Percentiles rank a stretch among this genome's conserved stretches.
phyloP scores from a whole-genome alignment of 2,888 invertebrate genomes.

The Colletes collaris region DNA sequence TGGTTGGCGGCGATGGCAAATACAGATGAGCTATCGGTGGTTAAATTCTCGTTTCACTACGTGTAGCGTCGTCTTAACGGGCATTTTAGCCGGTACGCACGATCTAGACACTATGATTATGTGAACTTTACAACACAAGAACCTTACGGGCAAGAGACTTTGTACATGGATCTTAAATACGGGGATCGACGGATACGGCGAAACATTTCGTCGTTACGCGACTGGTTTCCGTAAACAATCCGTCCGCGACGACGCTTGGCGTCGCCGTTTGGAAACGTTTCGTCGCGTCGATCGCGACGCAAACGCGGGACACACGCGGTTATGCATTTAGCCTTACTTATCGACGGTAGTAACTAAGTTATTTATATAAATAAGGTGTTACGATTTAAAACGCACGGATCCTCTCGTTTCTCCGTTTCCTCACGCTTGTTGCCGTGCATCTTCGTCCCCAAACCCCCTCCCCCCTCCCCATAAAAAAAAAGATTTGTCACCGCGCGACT shows the following conservation, averaged over 20 bases:
- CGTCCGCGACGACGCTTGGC: not conserved
- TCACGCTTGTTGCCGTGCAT: not conserved
- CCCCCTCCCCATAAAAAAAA: too few species aligned
- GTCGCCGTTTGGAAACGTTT: slow-evolving; percentile 62
- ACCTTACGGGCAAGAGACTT: slow-evolving; percentile 81
- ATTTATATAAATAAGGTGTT: slow-evolving; percentile 82
- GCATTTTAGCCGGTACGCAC: slow-evolving; percentile 78
- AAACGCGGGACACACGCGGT: slow-evolving; percentile 78
- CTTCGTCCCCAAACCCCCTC: not conserved
- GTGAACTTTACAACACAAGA: slow-evolving; percentile 83
- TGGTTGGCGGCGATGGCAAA: slow-evolving; percentile 78
- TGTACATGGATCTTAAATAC: slow-evolving; percentile 82
- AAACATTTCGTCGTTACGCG: slow-evolving; percentile 51
- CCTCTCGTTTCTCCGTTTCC: slow-evolving; percentile 39
- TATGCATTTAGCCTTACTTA: slow-evolving; percentile 79
- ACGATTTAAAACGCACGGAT: slow-evolving; percentile 76
- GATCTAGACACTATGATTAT: slow-evolving; percentile 82
- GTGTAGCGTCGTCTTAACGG: slow-evolving; percentile 78
- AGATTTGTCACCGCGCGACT: not conserved
- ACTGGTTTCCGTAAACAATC: not conserved
- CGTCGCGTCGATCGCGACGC: slow-evolving; percentile 69
- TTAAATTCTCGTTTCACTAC: slow-evolving; percentile 79
- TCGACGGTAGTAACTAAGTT: slow-evolving; percentile 79
- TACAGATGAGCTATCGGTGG: slow-evolving; percentile 81
- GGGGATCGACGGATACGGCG: slow-evolving; percentile 54